phyloP scores from a whole-genome alignment of 1,140 invertebrate genomes.

The Colletes gigas region DNA sequence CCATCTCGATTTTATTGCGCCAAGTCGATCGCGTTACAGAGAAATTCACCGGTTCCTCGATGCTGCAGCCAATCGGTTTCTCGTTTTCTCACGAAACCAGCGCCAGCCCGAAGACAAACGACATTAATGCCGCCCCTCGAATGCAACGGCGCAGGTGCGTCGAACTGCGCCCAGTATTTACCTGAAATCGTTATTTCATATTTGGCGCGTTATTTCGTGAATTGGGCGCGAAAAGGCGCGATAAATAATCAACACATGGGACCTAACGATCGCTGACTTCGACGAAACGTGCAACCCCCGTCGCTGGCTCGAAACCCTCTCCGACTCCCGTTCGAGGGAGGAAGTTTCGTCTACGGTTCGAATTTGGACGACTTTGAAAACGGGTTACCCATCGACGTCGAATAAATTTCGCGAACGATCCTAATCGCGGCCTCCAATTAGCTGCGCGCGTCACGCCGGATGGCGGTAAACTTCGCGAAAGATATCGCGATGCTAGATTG shows the following conservation, averaged over 20 bases:
- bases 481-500: not conserved
- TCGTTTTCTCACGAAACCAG: slow-evolving; percentile 41
- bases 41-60: too few species aligned
- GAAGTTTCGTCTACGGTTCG: not conserved
- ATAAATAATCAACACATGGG: slow-evolving; percentile 47
- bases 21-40: too few species aligned
- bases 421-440: not conserved
- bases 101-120: slow-evolving; percentile 47
- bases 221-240: slow-evolving; percentile 14
- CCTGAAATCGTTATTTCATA: slow-evolving; percentile 14
- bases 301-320: not conserved
- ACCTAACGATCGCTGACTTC: slow-evolving; percentile 25
- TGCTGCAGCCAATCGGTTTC: slow-evolving; percentile 46
- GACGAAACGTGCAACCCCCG: too few species aligned
- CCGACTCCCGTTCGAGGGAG: not conserved
- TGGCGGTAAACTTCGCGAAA: slow-evolving; percentile 1
- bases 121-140: slow-evolving; percentile 7
- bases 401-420: slow-evolving; percentile 8
- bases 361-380: not conserved
- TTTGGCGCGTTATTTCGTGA: slow-evolving; percentile 27
- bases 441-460: not conserved
- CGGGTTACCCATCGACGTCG: not conserved
- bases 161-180: slow-evolving; percentile 29
- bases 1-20: too few species aligned
- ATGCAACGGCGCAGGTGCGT: slow-evolving; percentile 17